Evolutionary conservation across 1,140 invertebrate genomes (phyloP).

Genomic region (Eupeodes corollae): DNA sequence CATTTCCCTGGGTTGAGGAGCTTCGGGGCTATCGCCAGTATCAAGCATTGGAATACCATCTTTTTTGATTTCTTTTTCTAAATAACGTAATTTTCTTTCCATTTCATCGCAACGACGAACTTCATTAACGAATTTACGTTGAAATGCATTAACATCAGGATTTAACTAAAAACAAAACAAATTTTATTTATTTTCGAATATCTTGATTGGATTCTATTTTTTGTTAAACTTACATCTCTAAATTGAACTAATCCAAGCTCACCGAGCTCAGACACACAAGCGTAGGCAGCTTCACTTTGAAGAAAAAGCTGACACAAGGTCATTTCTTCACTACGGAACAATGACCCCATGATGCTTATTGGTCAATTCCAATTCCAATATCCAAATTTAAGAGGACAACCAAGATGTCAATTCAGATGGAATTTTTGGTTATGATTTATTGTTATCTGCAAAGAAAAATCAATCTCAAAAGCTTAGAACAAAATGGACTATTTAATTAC

Average conservation of each 20-base stretch:
- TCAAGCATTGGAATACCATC: slow-evolving; percentile 95
- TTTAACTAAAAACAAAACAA: slow-evolving; percentile 54
- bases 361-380: background rate
- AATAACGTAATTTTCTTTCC: slow-evolving; percentile 87
- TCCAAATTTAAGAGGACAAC: too few relatives aligned
- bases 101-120: slow-evolving; percentile 90
- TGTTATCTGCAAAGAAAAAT: too few relatives aligned
- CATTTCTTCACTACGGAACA: slow-evolving; percentile 85
- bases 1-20: slow-evolving; percentile 96
- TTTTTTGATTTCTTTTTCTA: slow-evolving; percentile 97
- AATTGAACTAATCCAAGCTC: slow-evolving; percentile 84
- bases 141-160: slow-evolving; percentile 89
- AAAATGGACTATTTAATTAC: too few relatives aligned
- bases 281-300: slow-evolving; percentile 81
- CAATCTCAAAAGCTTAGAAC: too few relatives aligned
- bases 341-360: slow-evolving; percentile 47
- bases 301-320: slow-evolving; percentile 78
- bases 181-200: background rate
- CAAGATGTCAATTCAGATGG: too few relatives aligned
- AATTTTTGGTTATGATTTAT: too few relatives aligned
- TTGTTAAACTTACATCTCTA: slow-evolving; percentile 62
- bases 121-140: slow-evolving; percentile 92
- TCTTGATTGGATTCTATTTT: background rate
- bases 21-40: slow-evolving; percentile 94
- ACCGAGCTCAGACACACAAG: slow-evolving; percentile 76